phyloP scores from a whole-genome alignment of 2,888 invertebrate genomes.

The Caenorhabditis becei region DNA sequence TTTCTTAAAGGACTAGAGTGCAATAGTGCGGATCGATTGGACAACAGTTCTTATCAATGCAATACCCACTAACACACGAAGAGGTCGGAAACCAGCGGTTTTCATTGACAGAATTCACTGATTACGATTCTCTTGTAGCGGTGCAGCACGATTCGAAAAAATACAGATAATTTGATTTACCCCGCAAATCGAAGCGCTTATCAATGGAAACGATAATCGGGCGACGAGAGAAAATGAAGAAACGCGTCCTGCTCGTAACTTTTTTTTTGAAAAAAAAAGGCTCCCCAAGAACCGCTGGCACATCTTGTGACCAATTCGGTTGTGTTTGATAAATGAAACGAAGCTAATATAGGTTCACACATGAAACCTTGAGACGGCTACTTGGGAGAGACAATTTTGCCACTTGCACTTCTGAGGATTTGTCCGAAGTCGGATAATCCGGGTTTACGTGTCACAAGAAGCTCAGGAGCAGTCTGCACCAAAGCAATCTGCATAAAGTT shows the following conservation, averaged over 20 bases:
- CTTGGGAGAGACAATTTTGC: not conserved
- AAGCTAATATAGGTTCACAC: conserved; percentile 14
- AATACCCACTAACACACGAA: not conserved
- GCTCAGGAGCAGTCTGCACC: not conserved
- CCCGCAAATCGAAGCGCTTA: not conserved
- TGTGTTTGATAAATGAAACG: conserved; percentile 14
- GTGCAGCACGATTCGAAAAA: not conserved
- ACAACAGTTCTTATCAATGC: conserved; percentile 2
- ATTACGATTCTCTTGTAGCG: not conserved
- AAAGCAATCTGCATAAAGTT: conserved; percentile 2
- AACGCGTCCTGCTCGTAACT: too few relatives aligned
- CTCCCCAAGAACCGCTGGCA: not conserved
- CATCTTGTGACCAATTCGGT: not conserved
- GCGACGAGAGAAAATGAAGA: not conserved
- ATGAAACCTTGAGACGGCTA: conserved; percentile 7
- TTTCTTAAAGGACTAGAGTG: not conserved
- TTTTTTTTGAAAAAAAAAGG: not conserved
- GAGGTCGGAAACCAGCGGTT: conserved; percentile 15
- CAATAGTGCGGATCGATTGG: not conserved
- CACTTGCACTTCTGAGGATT: conserved; percentile 19
- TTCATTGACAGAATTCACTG: conserved; percentile 28
- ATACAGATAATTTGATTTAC: not conserved
- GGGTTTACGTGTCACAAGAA: not conserved
- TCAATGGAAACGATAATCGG: not conserved
- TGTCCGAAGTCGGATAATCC: conserved; percentile 31